These are phyloP conservation scores for Drosophila miranda DNA, from an alignment of 1,140 invertebrate genomes.

Conservation along the genomic window DNA sequence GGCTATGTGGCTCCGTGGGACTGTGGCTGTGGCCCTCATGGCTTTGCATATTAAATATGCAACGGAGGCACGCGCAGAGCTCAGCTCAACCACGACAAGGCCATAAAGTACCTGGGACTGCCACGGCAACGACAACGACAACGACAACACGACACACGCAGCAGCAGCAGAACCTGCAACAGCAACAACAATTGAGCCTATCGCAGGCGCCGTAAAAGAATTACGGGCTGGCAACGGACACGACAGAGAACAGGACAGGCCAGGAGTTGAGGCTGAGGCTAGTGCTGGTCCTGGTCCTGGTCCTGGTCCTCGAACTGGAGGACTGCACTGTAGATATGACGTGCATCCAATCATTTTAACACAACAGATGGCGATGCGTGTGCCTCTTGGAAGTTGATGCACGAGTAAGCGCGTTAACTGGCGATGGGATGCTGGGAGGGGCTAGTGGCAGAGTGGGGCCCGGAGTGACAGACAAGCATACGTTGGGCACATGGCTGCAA, in stretches of 20 bases:
- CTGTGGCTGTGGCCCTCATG: conserved; percentile 42
- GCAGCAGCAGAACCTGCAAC: conserved; percentile 13
- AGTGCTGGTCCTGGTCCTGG: conserved; percentile 3
- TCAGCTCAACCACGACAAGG: conserved; percentile 65
- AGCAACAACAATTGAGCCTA: conserved; percentile 39
- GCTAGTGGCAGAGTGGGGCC: conserved; percentile 3
- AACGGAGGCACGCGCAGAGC: conserved; percentile 63
- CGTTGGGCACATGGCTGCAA: conserved; percentile 50
- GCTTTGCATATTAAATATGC: conserved; percentile 80
- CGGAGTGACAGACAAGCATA: conserved; percentile 50
- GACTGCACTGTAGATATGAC: conserved; percentile 67
- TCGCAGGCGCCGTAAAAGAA: conserved; percentile 68
- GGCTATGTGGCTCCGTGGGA: conserved; percentile 32
- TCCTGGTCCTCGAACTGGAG: too few relatives aligned
- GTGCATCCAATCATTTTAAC: conserved; percentile 80
- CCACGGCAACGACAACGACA: conserved; percentile 26
- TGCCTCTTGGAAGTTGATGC: conserved; percentile 70
- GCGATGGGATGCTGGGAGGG: not conserved
- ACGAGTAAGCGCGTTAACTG: conserved; percentile 43
- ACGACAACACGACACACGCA: conserved; percentile 40
- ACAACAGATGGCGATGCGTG: conserved; percentile 75
- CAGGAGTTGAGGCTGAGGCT: conserved; percentile 12
- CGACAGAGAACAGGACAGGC: conserved; percentile 8
- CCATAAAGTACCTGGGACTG: conserved; percentile 74
- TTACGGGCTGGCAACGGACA: conserved; percentile 69